These are phyloP conservation scores for Leptinotarsa lineolata DNA, from an alignment of 1,140 invertebrate genomes.

Conservation along the genomic window DNA sequence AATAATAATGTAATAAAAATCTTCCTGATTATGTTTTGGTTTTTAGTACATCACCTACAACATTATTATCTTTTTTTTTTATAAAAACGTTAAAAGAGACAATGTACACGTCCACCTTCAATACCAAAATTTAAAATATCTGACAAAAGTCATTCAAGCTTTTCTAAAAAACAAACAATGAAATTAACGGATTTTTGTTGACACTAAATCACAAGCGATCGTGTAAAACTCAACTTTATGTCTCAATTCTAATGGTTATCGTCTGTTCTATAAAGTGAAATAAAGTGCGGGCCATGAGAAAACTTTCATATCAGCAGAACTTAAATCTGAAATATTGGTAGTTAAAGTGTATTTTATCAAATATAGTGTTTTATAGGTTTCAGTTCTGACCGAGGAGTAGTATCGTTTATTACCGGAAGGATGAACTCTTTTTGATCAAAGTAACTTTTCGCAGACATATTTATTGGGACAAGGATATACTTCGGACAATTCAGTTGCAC, in stretches of 20 bases:
- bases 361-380: slow-evolving; percentile 35
- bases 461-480: neutral
- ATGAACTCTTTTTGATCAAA: neutral
- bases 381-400: slow-evolving; percentile 19
- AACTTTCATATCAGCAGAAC: slow-evolving; percentile 41
- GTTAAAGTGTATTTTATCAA: slow-evolving; percentile 38
- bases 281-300: slow-evolving; percentile 28
- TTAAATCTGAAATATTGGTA: slow-evolving; percentile 38
- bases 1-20: too few relatives aligned
- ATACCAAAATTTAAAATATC: too few relatives aligned
- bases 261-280: slow-evolving; percentile 25
- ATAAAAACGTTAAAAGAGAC: too few relatives aligned
- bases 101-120: too few relatives aligned
- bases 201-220: slow-evolving; percentile 15
- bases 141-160: too few relatives aligned
- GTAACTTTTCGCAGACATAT: slow-evolving; percentile 1
- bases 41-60: too few relatives aligned
- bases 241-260: slow-evolving; percentile 24
- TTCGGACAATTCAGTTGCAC: neutral
- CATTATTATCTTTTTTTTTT: too few relatives aligned
- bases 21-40: too few relatives aligned
- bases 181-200: neutral
- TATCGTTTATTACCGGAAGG: slow-evolving; percentile 8
- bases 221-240: slow-evolving; percentile 24
- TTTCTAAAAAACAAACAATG: too few relatives aligned